These are phyloP conservation scores for Myxocyprinus asiaticus DNA, from an alignment of 2,113 vertebrate genomes.

Conservation along the genomic window DNA sequence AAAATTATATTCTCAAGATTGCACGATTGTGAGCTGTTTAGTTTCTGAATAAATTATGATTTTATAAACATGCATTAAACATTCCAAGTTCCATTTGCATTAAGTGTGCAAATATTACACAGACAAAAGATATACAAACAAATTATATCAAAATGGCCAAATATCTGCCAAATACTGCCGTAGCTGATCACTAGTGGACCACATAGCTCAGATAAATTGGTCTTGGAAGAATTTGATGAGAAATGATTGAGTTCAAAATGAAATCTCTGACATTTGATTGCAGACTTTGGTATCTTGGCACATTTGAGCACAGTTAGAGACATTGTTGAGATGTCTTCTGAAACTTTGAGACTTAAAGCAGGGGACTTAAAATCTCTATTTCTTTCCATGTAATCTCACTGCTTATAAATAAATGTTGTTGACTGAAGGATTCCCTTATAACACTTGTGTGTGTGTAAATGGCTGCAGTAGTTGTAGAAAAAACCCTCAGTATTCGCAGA, in stretches of 20 bases:
- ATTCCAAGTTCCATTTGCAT: neutral
- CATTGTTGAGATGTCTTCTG: too few species aligned
- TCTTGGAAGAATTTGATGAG: too few species aligned
- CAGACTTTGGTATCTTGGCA: too few species aligned
- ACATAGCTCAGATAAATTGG: too few species aligned
- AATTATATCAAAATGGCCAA: too few species aligned
- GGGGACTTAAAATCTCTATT: too few species aligned
- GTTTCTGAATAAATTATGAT: constrained; percentile 11
- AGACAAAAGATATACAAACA: neutral
- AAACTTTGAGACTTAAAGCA: too few species aligned
- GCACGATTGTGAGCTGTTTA: constrained; percentile 4
- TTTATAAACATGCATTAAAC: neutral
- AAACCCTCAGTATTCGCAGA: neutral
- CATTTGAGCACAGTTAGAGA: too few species aligned
- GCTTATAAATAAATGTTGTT: neutral
- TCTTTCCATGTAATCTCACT: neutral
- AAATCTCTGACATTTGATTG: too few species aligned
- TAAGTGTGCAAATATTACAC: constrained; percentile 1
- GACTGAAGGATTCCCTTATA: neutral
- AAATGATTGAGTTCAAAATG: too few species aligned
- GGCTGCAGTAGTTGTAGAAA: too few species aligned
- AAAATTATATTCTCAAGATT: constrained; percentile 11
- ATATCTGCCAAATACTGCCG: too few species aligned
- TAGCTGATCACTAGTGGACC: neutral
- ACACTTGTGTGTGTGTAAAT: neutral